Conservation (phyloP, 2,888 invertebrate genomes). For the Caenorhabditis angaria region DNA sequence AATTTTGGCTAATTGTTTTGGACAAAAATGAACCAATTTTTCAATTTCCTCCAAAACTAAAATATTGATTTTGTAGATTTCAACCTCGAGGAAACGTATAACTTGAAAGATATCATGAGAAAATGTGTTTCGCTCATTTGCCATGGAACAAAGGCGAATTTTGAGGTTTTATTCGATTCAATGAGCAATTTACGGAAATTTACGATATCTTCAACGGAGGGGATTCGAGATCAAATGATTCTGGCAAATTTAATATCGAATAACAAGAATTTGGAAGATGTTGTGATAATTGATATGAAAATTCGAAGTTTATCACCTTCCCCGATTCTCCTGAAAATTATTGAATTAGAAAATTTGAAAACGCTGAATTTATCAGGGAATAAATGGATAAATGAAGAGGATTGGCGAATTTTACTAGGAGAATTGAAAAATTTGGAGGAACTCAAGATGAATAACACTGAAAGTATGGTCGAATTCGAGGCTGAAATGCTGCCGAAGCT, state of each 20-base stretch:
- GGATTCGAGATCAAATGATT: background rate
- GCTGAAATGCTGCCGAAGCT: constrained; percentile 21
- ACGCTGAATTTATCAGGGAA: constrained; percentile 21
- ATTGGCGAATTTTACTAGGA: constrained; percentile 10
- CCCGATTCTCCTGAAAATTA: background rate
- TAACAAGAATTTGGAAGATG: background rate
- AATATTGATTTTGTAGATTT: too few species aligned
- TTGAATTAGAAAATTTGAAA: constrained; percentile 10
- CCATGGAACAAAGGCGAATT: background rate
- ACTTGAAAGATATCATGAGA: too few species aligned
- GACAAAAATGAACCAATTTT: too few species aligned
- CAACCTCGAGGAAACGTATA: too few species aligned
- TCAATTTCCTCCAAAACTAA: too few species aligned
- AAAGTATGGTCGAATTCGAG: constrained; percentile 14
- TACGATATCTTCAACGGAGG: too few species aligned
- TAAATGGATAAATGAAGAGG: constrained; percentile 15
- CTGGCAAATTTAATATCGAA: background rate
- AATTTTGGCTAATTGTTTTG: too few species aligned
- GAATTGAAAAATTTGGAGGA: constrained; percentile 16
- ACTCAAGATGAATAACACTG: constrained; percentile 16
- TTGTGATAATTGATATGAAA: background rate
- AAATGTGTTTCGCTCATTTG: background rate
- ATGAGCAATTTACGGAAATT: background rate
- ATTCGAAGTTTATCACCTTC: background rate
- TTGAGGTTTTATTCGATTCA: background rate